Percentiles rank a stretch among this genome's conserved stretches.
These are phyloP conservation scores for Nansenia antarctica DNA, from an alignment of 2,113 vertebrate species.

Conservation along the genomic window DNA sequence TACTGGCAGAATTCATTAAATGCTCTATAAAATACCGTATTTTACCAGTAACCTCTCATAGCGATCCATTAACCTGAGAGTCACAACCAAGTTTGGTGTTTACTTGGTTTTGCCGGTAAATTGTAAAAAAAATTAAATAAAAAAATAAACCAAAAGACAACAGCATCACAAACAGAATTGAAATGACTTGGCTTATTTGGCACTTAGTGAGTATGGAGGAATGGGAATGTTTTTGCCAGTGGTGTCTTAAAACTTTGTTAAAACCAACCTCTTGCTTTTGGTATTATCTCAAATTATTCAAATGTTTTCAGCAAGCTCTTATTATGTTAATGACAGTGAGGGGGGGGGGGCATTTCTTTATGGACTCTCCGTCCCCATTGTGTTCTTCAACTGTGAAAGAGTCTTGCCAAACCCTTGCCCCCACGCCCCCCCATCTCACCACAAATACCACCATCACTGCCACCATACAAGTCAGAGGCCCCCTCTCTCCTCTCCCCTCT, in stretches of 20 bases:
- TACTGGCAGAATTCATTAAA: conserved; percentile 53
- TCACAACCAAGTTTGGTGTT: conserved; percentile 23
- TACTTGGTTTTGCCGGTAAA: conserved; percentile 17
- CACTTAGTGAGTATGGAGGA: conserved; percentile 52
- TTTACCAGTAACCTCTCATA: conserved; percentile 13
- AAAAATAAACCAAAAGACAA: no score
- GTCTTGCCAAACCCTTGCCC: conserved; percentile 62
- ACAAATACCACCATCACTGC: conserved; percentile 8
- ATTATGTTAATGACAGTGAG: conserved; percentile 72
- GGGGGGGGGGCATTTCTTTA: conserved; percentile 60
- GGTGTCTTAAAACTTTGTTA: conserved; percentile 60
- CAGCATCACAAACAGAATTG: no score
- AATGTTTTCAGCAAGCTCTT: conserved; percentile 66
- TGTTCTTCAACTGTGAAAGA: conserved; percentile 53
- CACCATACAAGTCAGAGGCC: conserved; percentile 32
- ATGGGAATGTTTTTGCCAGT: conserved; percentile 62
- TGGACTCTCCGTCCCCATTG: conserved; percentile 67
- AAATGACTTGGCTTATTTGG: background rate
- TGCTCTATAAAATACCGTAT: conserved; percentile 45
- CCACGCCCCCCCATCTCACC: conserved; percentile 25
- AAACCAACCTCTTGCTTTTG: conserved; percentile 67
- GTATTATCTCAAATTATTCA: conserved; percentile 68
- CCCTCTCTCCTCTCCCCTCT: conserved; percentile 2
- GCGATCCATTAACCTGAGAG: background rate
- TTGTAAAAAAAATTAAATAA: conserved; percentile 21